phyloP scores from a whole-genome alignment of 2,113 vertebrate genomes.

The Eulemur rufifrons region DNA sequence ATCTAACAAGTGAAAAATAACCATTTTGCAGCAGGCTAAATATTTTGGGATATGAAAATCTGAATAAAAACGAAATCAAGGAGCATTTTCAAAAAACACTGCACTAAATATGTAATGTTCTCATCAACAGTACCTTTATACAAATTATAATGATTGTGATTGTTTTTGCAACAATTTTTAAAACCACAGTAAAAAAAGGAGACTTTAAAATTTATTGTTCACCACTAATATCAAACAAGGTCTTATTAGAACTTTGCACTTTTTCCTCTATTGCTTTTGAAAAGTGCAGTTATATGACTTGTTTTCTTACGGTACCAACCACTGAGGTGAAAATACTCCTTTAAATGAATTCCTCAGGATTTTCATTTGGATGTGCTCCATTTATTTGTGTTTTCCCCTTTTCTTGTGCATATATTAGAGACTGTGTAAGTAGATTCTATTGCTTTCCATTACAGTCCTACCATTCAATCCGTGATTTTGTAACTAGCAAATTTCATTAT shows the following conservation, averaged over 20 bases:
- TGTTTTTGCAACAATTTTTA: neutral
- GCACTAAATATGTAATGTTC: neutral
- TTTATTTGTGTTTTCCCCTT: slow-evolving; percentile 46
- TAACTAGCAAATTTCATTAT: slow-evolving; percentile 12
- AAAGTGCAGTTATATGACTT: slow-evolving; percentile 41
- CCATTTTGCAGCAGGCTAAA: neutral
- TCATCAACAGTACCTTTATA: neutral
- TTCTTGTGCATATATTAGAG: slow-evolving; percentile 27
- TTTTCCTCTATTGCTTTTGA: slow-evolving; percentile 5
- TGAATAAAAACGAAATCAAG: neutral
- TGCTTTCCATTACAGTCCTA: slow-evolving; percentile 19
- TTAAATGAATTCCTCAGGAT: slow-evolving; percentile 56
- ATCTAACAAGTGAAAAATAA: neutral
- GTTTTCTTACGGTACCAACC: neutral
- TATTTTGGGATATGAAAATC: neutral
- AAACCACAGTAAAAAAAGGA: neutral
- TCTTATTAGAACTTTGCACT: slow-evolving; percentile 17
- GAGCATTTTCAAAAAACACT: neutral
- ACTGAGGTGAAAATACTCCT: slow-evolving; percentile 4
- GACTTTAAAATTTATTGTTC: neutral
- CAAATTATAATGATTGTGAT: neutral
- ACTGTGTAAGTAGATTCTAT: neutral
- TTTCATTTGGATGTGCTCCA: slow-evolving; percentile 42
- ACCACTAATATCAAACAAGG: neutral
- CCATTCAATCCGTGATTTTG: slow-evolving; percentile 8